phyloP scores from a whole-genome alignment of 2,888 invertebrate genomes.

The Nemotelus pantherinus region DNA sequence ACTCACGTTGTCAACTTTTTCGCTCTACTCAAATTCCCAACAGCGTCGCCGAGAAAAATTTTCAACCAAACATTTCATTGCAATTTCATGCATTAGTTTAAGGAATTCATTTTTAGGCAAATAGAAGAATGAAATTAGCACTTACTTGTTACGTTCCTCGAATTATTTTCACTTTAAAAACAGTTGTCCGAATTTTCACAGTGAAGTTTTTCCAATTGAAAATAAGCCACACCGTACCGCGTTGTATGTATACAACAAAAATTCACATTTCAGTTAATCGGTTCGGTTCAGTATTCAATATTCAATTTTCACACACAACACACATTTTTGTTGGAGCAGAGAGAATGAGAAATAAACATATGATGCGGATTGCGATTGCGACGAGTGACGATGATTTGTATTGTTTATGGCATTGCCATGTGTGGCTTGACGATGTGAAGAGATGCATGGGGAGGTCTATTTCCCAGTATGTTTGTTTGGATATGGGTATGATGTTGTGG shows the following conservation, averaged over 20 bases:
- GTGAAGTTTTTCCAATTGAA: neutral
- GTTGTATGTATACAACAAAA: slow-evolving; percentile 41
- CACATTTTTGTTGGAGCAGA: slow-evolving; percentile 36
- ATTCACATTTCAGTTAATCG: slow-evolving; percentile 37
- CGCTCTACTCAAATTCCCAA: neutral
- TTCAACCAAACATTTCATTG: neutral
- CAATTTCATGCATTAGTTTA: neutral
- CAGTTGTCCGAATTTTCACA: slow-evolving; percentile 5
- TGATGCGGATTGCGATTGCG: slow-evolving; percentile 31
- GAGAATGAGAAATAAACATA: slow-evolving; percentile 34
- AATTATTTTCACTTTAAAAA: slow-evolving; percentile 4
- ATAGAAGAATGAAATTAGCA: too few species aligned
- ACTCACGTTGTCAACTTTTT: neutral
- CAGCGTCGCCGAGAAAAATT: neutral
- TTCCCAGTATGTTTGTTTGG: slow-evolving; percentile 18
- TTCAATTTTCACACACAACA: slow-evolving; percentile 16
- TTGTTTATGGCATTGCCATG: slow-evolving; percentile 36
- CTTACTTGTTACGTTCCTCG: neutral
- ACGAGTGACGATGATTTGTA: slow-evolving; percentile 16
- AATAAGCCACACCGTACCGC: slow-evolving; percentile 36
- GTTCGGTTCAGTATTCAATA: too few species aligned
- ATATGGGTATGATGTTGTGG: slow-evolving; percentile 6
- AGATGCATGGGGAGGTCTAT: neutral
- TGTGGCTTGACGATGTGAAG: neutral
- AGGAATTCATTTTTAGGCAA: too few species aligned